Conservation (phyloP, 37 sponge, comb jelly and placozoan genomes). For the Chondrosia reniformis region DNA sequence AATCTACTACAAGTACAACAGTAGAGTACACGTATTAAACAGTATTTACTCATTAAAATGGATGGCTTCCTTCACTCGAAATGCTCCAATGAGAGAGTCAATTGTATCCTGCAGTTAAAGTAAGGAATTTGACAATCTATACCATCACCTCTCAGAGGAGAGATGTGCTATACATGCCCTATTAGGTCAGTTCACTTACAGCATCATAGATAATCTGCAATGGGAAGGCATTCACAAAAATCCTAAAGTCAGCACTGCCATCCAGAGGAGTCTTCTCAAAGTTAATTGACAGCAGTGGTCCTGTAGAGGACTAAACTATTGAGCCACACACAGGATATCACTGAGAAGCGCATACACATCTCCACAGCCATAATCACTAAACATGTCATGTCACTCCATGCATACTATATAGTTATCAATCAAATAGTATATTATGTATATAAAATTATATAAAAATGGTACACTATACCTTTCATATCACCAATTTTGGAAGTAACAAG, state of each 20-base stretch:
- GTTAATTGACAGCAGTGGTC: constrained; percentile 37
- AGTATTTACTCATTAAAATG: constrained; percentile 66
- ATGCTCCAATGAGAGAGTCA: constrained; percentile 56
- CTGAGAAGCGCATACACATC: not conserved
- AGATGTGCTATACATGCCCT: too few species aligned
- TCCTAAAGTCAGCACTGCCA: constrained; percentile 29
- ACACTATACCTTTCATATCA: not conserved
- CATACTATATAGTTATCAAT: too few species aligned
- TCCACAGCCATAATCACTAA: too few species aligned
- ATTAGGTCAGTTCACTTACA: constrained; percentile 44
- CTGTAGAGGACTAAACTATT: not conserved
- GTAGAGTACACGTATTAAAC: not conserved
- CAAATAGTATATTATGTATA: too few species aligned
- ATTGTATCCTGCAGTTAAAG: constrained; percentile 44
- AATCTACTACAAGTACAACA: not conserved
- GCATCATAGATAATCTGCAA: constrained; percentile 66
- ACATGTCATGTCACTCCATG: too few species aligned
- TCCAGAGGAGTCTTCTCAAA: constrained; percentile 62
- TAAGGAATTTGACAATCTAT: too few species aligned
- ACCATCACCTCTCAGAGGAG: not conserved
- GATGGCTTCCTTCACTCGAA: constrained; percentile 48
- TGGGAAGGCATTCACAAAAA: constrained; percentile 43
- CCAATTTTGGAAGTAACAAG: constrained; percentile 11
- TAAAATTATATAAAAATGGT: too few species aligned
- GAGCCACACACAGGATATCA: not conserved